Base-by-base conservation (phyloP, 2,797 vertebrate species). In the Microctenopoma steveboyesi region DNA sequence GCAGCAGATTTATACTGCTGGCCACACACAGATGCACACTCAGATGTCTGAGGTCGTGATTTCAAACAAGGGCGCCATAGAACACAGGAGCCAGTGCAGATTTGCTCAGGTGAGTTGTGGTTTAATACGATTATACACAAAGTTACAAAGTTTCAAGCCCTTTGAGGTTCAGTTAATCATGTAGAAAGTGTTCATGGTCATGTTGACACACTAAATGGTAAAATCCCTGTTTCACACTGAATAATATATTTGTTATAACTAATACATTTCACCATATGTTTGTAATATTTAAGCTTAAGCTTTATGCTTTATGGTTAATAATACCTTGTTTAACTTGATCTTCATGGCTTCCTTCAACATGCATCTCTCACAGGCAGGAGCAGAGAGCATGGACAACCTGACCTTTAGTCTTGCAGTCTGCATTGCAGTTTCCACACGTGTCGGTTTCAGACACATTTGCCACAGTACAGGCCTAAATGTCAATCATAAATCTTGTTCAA, bases 1-100 rank as follows among this genome's bases (percentile, higher is more conserved):
- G 72, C 54, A 72, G 54, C 74, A 63, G 54, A 79, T 75, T 66
- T 66, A 74, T 59, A 27, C 56, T 13, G 66, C 18, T 49, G 81
- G 82, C 83, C 85, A 81, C 86, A 86, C 85, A 83, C 74, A 83
- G 37, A 83, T 35, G 61, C 82, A 72, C 37, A 62, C 72, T 64
- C 72, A 69, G 39, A 73, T 63, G 57, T 74, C 69, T 70, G 60
- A 64, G 64, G 18, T 28, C 6, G 12, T 25, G 67, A 63, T 80
- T 80, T 78, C 18, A 64, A 56, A 15, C 27, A 7, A 5, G 27
- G 22, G 25, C n/a, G 55, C 61, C n/a, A 39, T 22, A 30, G 33
- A 45, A 18, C 35, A 45, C 25, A 18, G 3, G 3, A 35, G 13
- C 2, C 3, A 6, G 7, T 7, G 50, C n/a, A 53, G 14, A 25